These are phyloP conservation scores for Diarsia mendica DNA, from an alignment of 2,888 invertebrate genomes.

Conservation along the genomic window DNA sequence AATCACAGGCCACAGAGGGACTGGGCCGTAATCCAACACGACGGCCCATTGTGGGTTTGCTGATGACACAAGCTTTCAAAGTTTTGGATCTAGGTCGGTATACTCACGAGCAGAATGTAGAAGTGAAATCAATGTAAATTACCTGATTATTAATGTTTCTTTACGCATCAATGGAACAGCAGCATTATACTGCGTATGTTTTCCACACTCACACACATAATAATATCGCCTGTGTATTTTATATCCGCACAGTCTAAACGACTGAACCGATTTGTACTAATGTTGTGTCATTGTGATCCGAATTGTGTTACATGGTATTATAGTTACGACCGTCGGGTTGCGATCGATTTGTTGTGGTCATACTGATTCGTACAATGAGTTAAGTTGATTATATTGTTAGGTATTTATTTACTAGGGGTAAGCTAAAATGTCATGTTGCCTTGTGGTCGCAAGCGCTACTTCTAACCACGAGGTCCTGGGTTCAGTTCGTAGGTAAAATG, in stretches of 20 bases:
- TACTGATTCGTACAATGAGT: background rate
- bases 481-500: background rate
- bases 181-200: background rate
- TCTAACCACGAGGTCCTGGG: background rate
- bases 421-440: background rate
- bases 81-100: too few relatives aligned
- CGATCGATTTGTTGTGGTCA: slow-evolving; percentile 30
- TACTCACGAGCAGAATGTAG: background rate
- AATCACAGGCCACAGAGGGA: too few relatives aligned
- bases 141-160: background rate
- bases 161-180: slow-evolving; percentile 5
- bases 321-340: slow-evolving; percentile 32
- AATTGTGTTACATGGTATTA: slow-evolving; percentile 44
- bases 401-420: background rate
- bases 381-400: background rate
- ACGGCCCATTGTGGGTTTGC: background rate
- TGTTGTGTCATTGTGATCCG: slow-evolving; percentile 57
- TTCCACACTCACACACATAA: slow-evolving; percentile 14
- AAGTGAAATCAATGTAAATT: background rate
- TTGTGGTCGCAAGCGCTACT: background rate
- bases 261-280: slow-evolving; percentile 61
- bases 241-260: slow-evolving; percentile 49
- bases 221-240: slow-evolving; percentile 25
- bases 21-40: too few relatives aligned
- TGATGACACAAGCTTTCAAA: background rate